phyloP scores from a whole-genome alignment of 2,113 vertebrate genomes.

The Myotis yumanensis region DNA sequence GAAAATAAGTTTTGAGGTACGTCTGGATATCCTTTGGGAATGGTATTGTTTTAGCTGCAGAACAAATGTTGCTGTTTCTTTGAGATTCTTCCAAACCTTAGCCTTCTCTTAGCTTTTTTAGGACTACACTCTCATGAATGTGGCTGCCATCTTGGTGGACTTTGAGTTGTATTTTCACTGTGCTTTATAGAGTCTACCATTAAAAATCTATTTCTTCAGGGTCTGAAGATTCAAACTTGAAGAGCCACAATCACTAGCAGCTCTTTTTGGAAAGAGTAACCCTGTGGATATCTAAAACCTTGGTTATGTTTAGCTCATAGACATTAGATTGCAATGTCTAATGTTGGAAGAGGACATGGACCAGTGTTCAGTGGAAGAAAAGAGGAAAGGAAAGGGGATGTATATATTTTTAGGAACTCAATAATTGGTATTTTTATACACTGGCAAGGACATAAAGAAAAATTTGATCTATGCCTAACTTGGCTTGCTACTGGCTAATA shows the following conservation, averaged over 20 bases:
- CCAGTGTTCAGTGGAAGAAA: not conserved
- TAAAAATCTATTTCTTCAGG: not conserved
- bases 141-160: not conserved
- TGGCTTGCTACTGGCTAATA: not conserved
- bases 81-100: not conserved
- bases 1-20: not conserved
- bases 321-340: not conserved
- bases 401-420: not conserved
- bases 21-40: not conserved
- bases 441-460: not conserved
- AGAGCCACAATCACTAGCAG: not conserved
- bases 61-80: not conserved
- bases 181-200: not conserved
- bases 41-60: not conserved
- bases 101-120: not conserved
- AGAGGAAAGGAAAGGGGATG: not conserved
- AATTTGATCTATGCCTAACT: not conserved
- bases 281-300: not conserved
- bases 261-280: not conserved
- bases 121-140: not conserved
- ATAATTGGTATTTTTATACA: not conserved
- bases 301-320: not conserved
- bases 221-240: not conserved
- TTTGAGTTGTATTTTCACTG: not conserved
- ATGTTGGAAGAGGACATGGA: not conserved